These are phyloP conservation scores for Grammomys dolichurus DNA, from an alignment of 2,113 vertebrate genomes.

Conservation along the genomic window DNA sequence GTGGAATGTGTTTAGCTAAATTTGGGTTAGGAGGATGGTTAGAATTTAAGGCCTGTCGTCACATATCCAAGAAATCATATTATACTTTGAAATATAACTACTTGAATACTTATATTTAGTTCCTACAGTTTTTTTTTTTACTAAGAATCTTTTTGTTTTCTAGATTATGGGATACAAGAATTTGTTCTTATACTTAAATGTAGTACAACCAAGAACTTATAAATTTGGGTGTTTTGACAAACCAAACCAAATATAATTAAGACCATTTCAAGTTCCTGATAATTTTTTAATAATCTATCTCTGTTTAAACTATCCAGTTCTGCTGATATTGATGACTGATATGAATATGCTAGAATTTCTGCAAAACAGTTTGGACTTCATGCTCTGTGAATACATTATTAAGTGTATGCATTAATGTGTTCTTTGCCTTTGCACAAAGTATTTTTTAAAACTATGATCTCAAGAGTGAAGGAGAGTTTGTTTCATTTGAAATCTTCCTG, in stretches of 20 bases:
- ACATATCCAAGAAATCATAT: conserved; percentile 44
- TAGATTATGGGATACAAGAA: conserved; percentile 1
- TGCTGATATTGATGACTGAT: conserved; percentile 1
- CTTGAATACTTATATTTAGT: conserved; percentile 39
- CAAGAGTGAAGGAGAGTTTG: conserved; percentile 44
- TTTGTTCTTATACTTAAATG: conserved; percentile 34
- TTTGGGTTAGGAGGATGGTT: conserved; percentile 26
- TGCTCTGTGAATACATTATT: conserved; percentile 13
- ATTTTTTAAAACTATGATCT: conserved; percentile 26
- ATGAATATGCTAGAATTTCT: conserved; percentile 13
- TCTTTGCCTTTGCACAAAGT: conserved; percentile 47
- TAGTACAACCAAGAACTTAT: conserved; percentile 16
- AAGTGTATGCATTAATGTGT: conserved; percentile 11
- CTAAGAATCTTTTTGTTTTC: conserved; percentile 54
- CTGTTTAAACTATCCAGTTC: conserved; percentile 44
- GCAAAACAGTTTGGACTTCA: conserved; percentile 29
- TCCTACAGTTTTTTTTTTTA: not conserved
- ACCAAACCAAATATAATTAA: conserved; percentile 52
- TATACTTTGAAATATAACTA: conserved; percentile 43
- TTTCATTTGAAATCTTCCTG: conserved; percentile 43
- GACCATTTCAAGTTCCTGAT: conserved; percentile 34
- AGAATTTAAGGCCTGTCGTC: conserved; percentile 38
- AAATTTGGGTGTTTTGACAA: conserved; percentile 31
- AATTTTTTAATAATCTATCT: conserved; percentile 48
- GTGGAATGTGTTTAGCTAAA: conserved; percentile 23